Conservation (phyloP, 2,797 vertebrate species). For the Chelonia mydas region DNA sequence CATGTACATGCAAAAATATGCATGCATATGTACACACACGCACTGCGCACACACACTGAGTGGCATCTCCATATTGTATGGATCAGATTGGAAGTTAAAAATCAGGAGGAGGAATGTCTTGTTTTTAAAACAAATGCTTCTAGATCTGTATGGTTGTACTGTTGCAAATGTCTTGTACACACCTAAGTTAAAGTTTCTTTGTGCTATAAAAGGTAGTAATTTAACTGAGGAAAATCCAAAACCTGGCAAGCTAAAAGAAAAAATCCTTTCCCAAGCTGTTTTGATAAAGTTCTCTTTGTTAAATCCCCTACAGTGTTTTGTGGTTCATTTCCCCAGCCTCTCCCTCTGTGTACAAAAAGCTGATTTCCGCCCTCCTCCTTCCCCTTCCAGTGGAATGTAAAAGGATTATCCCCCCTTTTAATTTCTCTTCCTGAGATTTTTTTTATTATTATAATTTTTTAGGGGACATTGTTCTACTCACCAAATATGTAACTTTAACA, state of each 20-base stretch:
- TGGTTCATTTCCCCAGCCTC: background rate
- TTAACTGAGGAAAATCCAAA: background rate
- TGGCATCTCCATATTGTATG: background rate
- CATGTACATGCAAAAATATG: background rate
- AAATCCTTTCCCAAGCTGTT: conserved; percentile 48
- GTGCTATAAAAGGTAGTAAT: background rate
- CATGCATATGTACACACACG: background rate
- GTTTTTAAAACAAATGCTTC: background rate
- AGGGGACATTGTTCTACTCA: conserved; percentile 90
- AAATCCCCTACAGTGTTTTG: background rate
- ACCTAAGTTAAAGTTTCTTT: conserved; percentile 14
- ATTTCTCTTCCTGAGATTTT: conserved; percentile 15
- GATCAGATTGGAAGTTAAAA: conserved; percentile 16
- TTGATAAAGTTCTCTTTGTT: conserved; percentile 19
- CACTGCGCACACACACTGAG: background rate
- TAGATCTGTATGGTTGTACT: conserved; percentile 29
- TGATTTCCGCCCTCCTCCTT: conserved; percentile 15
- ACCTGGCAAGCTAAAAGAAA: background rate
- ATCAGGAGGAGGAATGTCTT: background rate
- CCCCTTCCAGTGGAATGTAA: background rate
- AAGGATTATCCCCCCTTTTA: conserved; percentile 28
- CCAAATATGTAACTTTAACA: conserved; percentile 88
- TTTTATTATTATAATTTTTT: conserved; percentile 57
- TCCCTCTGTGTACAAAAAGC: conserved; percentile 4
- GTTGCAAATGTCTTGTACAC: conserved; percentile 12